phyloP scores from a whole-genome alignment of 2,113 vertebrate species.

The Crotalus viridis region DNA sequence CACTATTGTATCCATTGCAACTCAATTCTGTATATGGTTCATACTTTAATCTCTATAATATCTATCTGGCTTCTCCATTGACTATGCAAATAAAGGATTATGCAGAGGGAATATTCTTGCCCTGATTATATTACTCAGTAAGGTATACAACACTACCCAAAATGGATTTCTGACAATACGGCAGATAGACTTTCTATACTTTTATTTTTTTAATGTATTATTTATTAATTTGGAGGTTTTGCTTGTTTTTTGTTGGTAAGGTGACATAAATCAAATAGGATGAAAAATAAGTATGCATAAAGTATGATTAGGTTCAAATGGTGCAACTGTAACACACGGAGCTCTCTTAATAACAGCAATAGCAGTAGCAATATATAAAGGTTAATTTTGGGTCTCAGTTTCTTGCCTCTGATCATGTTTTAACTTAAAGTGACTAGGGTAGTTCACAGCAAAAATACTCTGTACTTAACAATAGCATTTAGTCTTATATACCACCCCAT shows the following conservation, averaged over 20 bases:
- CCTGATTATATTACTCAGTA: neutral
- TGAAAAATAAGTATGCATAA: neutral
- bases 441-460: too few relatives aligned
- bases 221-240: neutral
- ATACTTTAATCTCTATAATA: neutral
- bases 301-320: neutral
- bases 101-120: neutral
- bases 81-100: neutral
- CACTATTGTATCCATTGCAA: neutral
- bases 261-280: neutral
- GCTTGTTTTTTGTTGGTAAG: neutral
- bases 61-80: neutral
- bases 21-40: neutral
- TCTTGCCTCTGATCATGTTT: neutral
- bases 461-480: too few relatives aligned
- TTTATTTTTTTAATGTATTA: neutral
- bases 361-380: neutral
- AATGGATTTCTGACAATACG: neutral
- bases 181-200: neutral
- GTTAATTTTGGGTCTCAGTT: neutral
- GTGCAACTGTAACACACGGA: neutral
- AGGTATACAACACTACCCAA: neutral
- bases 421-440: neutral
- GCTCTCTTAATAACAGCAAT: neutral
- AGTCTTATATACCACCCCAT: too few relatives aligned